Percentiles rank a stretch among this genome's conserved stretches.
phyloP scores from a whole-genome alignment of 2,888 invertebrate species.

The Ferrisia virgata region DNA sequence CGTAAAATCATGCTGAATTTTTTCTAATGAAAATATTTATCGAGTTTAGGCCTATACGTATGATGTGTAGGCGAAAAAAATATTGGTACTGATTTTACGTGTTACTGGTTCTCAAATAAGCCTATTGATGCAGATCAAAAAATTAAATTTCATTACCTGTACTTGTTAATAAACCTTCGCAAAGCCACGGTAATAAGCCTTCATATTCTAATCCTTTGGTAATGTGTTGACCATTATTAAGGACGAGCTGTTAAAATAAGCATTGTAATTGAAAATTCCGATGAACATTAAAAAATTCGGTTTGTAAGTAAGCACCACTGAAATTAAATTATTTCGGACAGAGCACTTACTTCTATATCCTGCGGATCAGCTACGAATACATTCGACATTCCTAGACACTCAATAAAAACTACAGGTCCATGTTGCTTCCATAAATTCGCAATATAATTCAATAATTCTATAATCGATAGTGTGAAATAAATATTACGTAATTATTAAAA shows the following conservation, averaged over 20 bases:
- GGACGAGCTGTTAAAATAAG: conserved; percentile 40
- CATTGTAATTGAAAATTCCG: too few relatives aligned
- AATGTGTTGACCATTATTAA: conserved; percentile 48
- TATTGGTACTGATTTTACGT: too few relatives aligned
- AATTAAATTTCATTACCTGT: conserved; percentile 46
- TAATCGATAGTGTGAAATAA: background rate
- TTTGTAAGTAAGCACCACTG: too few relatives aligned
- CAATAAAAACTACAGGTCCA: conserved; percentile 46
- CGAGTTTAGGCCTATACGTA: background rate
- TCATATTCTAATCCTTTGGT: conserved; percentile 48
- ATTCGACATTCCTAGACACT: conserved; percentile 47
- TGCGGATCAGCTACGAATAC: conserved; percentile 46
- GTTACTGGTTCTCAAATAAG: too few relatives aligned
- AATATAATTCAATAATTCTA: conserved; percentile 47
- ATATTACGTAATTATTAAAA: background rate
- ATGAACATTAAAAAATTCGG: too few relatives aligned
- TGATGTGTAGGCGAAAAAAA: background rate
- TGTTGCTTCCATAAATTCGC: conserved; percentile 38
- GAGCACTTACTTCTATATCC: conserved; percentile 47
- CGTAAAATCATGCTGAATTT: background rate
- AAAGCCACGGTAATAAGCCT: conserved; percentile 47
- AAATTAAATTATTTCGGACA: background rate
- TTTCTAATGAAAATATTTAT: background rate
- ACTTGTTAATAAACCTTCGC: conserved; percentile 48
- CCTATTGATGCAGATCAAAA: too few relatives aligned